A percentile compares a stretch with the other conserved stretches of the same genome.
These are phyloP conservation scores for Drosophila kanekoi DNA, from an alignment of 2,888 invertebrate species.

Conservation along the genomic window DNA sequence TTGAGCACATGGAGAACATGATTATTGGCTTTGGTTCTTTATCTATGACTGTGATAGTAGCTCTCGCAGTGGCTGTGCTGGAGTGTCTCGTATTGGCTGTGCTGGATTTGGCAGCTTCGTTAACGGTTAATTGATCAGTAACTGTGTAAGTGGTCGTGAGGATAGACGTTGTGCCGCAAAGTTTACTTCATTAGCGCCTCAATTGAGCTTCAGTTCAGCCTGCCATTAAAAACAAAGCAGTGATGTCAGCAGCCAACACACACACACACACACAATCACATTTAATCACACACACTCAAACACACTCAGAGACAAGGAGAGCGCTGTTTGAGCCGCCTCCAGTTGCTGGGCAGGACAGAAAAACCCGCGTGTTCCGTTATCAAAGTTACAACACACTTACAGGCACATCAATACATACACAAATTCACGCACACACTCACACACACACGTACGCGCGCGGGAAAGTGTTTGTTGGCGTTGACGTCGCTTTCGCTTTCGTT, in stretches of 20 bases:
- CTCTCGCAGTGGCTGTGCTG: slow-evolving; percentile 1
- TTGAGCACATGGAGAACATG: slow-evolving; percentile 85
- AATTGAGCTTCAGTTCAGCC: neutral
- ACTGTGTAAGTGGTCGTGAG: slow-evolving; percentile 8
- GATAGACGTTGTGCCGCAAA: neutral
- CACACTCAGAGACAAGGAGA: slow-evolving; percentile 9
- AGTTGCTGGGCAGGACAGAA: slow-evolving; percentile 24
- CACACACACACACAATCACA: neutral
- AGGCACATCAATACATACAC: slow-evolving; percentile 21
- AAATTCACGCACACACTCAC: slow-evolving; percentile 3
- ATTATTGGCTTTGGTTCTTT: slow-evolving; percentile 39
- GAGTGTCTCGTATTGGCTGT: slow-evolving; percentile 6
- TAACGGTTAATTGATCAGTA: slow-evolving; percentile 57
- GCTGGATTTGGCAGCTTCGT: slow-evolving; percentile 62
- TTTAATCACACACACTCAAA: neutral
- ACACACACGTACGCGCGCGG: slow-evolving; percentile 25
- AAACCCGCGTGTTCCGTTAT: slow-evolving; percentile 65
- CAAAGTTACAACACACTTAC: slow-evolving; percentile 46
- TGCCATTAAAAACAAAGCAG: slow-evolving; percentile 26
- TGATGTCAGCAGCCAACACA: slow-evolving; percentile 52
- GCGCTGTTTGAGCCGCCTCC: slow-evolving; percentile 46
- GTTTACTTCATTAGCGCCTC: slow-evolving; percentile 32
- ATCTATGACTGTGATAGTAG: slow-evolving; percentile 9
- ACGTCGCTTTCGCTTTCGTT: slow-evolving; percentile 65
- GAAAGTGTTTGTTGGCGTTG: slow-evolving; percentile 50